A percentile compares a stretch with the other conserved stretches of the same genome.
phyloP scores from a whole-genome alignment of 2,113 vertebrate genomes.

The Grus americana region DNA sequence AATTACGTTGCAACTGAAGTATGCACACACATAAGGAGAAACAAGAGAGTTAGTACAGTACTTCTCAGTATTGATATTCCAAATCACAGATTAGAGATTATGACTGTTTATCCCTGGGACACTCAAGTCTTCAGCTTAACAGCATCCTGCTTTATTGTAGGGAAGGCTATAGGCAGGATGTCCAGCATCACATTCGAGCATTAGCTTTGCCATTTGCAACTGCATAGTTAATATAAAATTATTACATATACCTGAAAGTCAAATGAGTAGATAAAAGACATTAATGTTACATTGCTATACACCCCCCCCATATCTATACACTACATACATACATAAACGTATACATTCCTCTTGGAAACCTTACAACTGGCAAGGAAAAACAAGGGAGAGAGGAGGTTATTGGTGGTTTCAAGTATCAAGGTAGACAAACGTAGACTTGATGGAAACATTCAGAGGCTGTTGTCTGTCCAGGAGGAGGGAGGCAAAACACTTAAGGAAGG shows the following conservation, averaged over 20 bases:
- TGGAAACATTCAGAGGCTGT: background rate
- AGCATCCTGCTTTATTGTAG: background rate
- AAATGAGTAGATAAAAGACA: background rate
- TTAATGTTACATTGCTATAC: background rate
- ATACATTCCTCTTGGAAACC: background rate
- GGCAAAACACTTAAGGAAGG: background rate
- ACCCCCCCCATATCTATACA: background rate
- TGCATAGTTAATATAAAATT: background rate
- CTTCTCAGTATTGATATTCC: background rate
- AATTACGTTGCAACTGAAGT: background rate
- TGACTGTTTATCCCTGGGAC: background rate
- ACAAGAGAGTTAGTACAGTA: background rate
- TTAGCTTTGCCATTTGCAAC: background rate
- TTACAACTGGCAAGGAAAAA: background rate
- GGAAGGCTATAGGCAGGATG: background rate
- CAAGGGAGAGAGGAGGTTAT: background rate
- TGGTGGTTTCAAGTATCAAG: background rate
- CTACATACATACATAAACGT: rapidly evolving
- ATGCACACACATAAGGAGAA: background rate
- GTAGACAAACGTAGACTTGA: background rate
- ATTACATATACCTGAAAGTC: background rate
- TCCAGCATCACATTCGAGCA: background rate
- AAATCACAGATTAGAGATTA: background rate
- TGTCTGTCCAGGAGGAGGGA: background rate
- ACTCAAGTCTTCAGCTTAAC: background rate